A percentile compares a stretch with the other conserved stretches of the same genome.
These are phyloP conservation scores for Craniophora ligustri DNA, from an alignment of 2,888 invertebrate species.

Conservation along the genomic window DNA sequence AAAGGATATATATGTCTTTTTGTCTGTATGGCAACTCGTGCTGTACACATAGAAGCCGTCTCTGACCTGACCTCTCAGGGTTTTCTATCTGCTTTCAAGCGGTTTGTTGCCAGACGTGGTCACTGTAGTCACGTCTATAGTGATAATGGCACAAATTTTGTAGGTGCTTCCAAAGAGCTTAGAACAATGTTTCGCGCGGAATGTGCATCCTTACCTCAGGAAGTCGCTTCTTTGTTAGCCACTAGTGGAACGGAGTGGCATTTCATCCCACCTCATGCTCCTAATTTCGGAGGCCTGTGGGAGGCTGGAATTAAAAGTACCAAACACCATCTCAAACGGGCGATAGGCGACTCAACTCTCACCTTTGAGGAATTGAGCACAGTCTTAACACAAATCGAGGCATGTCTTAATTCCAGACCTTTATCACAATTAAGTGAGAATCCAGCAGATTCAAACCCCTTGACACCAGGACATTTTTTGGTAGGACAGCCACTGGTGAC, in stretches of 20 bases:
- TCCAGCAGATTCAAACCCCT: no score
- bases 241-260: background rate
- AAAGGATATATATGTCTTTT: constrained; percentile 21
- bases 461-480: no score
- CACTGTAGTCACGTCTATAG: background rate
- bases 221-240: no score
- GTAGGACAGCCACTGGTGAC: no score
- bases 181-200: background rate
- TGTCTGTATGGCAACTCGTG: constrained; percentile 49
- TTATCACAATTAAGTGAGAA: background rate
- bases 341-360: background rate
- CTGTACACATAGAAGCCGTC: constrained; percentile 58
- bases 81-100: constrained; percentile 31
- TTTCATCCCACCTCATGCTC: background rate
- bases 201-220: no score
- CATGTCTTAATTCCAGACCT: constrained; percentile 1
- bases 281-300: background rate
- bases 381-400: constrained; percentile 2
- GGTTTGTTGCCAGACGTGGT: background rate
- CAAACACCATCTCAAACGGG: background rate
- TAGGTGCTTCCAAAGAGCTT: background rate
- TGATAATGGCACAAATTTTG: background rate
- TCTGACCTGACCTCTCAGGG: constrained; percentile 51
- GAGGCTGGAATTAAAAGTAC: background rate
- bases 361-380: constrained; percentile 4